Evolutionary conservation across 1,140 invertebrate genomes (phyloP).

Genomic region (Drosophila kurseongensis): DNA sequence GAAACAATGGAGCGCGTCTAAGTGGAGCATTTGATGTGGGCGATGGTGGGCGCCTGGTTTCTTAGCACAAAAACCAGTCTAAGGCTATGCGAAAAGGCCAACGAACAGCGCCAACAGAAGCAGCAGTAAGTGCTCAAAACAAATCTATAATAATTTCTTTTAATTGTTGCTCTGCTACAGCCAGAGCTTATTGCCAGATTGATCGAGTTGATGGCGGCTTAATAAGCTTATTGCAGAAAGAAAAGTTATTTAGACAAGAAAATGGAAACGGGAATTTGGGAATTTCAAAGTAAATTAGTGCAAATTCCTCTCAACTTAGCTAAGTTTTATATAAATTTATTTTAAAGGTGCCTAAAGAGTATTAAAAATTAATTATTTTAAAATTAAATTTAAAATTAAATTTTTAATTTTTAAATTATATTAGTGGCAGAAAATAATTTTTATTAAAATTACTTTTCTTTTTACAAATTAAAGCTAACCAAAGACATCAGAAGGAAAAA

Average conservation of each 20-base stretch:
- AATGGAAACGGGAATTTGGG: no score
- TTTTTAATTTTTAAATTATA: no score
- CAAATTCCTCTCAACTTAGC: no score
- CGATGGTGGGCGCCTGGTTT: constrained; percentile 54
- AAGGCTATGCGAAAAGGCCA: constrained; percentile 48
- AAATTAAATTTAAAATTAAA: no score
- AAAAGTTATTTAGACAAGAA: neutral
- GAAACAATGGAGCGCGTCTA: constrained; percentile 81
- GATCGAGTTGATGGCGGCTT: constrained; percentile 8
- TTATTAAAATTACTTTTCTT: no score
- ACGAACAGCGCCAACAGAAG: constrained; percentile 51
- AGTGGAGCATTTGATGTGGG: constrained; percentile 73
- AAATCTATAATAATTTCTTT: constrained; percentile 81
- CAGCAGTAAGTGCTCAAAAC: constrained; percentile 60
- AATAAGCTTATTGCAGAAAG: constrained; percentile 5
- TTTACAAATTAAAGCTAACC: no score
- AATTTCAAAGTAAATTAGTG: no score
- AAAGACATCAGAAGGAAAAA: no score
- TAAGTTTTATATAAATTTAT: no score
- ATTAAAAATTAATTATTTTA: no score
- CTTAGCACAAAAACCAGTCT: constrained; percentile 39
- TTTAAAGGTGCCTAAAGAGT: no score
- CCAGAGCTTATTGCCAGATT: constrained; percentile 1
- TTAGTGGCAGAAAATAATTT: no score
- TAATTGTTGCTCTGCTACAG: constrained; percentile 64